phyloP scores from a whole-genome alignment of 2,888 invertebrate genomes.

The Agriopis aurantiaria region DNA sequence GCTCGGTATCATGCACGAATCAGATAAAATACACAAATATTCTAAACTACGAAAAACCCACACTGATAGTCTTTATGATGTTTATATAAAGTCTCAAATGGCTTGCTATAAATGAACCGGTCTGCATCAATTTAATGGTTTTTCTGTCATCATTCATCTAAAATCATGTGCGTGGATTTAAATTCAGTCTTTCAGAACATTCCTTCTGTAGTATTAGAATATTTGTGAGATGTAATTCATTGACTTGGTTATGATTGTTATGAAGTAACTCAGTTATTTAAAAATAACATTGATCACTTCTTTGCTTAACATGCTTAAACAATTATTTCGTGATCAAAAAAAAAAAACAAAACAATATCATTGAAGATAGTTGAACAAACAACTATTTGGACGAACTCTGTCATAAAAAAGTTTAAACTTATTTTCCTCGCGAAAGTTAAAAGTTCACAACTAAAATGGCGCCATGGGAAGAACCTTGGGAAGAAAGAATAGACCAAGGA shows the following conservation, averaged over 20 bases:
- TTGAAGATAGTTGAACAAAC: not conserved
- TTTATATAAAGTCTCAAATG: constrained; percentile 11
- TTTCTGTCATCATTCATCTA: constrained; percentile 21
- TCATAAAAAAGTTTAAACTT: constrained; percentile 3
- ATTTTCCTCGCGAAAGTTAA: constrained; percentile 21
- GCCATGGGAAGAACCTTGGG: constrained; percentile 18
- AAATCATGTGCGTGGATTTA: constrained; percentile 28
- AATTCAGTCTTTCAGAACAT: constrained; percentile 13
- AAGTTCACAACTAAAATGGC: constrained; percentile 25
- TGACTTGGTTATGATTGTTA: not conserved
- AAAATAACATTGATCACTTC: not conserved
- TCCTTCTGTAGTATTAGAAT: not conserved
- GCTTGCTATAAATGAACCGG: not conserved
- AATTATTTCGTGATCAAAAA: constrained; percentile 43
- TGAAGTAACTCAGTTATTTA: not conserved
- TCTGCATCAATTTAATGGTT: not conserved
- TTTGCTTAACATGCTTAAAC: constrained; percentile 42
- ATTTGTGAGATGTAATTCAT: constrained; percentile 14
- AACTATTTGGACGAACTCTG: not conserved
- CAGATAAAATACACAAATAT: constrained; percentile 11
- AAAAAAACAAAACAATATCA: not conserved
- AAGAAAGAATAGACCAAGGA: not conserved
- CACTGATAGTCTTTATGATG: not conserved
- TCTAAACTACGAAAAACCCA: not conserved
- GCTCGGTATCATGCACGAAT: no score